phyloP scores from a whole-genome alignment of 1,140 invertebrate genomes.

The Drosophila parabipectinata region DNA sequence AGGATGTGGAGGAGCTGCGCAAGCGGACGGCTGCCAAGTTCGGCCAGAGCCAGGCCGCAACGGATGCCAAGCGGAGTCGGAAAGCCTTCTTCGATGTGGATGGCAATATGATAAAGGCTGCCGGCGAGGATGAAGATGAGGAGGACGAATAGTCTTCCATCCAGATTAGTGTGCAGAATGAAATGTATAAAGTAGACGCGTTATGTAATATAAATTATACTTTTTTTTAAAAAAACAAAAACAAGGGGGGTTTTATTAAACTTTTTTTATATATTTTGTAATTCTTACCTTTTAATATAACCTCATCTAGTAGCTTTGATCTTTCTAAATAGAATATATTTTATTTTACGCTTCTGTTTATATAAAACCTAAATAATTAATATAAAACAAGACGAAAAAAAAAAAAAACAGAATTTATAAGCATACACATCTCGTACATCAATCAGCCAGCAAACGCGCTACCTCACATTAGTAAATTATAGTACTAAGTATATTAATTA shows the following conservation, averaged over 20 bases:
- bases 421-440: constrained; percentile 61
- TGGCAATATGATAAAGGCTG: constrained; percentile 21
- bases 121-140: constrained; percentile 45
- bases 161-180: neutral
- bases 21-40: constrained; percentile 90
- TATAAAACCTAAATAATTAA: constrained; percentile 80
- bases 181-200: neutral
- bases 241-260: too few species aligned
- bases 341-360: constrained; percentile 75
- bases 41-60: constrained; percentile 30
- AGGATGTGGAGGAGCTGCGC: constrained; percentile 91
- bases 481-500: constrained; percentile 47
- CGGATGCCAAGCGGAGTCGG: constrained; percentile 58
- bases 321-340: constrained; percentile 80
- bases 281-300: too few species aligned
- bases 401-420: constrained; percentile 63
- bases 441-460: constrained; percentile 42
- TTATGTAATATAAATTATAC: constrained; percentile 8
- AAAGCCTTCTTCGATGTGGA: constrained; percentile 69
- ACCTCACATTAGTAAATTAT: constrained; percentile 36
- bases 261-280: too few species aligned
- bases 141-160: constrained; percentile 1
- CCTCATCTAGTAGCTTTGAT: too few species aligned
- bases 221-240: neutral
- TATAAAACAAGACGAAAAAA: constrained; percentile 75